phyloP scores from a whole-genome alignment of 2,888 invertebrate species.

The Cerastis rubricosa region DNA sequence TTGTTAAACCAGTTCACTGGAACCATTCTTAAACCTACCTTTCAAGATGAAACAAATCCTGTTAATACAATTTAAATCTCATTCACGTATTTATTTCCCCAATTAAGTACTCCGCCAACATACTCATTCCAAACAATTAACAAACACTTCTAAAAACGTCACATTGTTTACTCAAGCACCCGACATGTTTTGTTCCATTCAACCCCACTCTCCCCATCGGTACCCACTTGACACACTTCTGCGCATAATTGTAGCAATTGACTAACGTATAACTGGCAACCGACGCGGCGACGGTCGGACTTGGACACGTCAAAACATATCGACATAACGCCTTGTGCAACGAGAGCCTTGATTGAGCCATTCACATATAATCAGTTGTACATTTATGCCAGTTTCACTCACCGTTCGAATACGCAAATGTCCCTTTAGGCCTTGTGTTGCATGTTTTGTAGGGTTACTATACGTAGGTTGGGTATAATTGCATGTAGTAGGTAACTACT shows the following conservation, averaged over 20 bases:
- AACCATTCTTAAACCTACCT: slow-evolving; percentile 62
- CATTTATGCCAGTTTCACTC: slow-evolving; percentile 81
- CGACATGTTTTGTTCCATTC: slow-evolving; percentile 49
- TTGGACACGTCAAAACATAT: slow-evolving; percentile 88
- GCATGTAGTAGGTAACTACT: slow-evolving; percentile 9
- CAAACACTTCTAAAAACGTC: slow-evolving; percentile 28
- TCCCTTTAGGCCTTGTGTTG: slow-evolving; percentile 76
- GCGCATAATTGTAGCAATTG: slow-evolving; percentile 88
- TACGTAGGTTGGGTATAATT: not conserved
- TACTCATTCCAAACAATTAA: slow-evolving; percentile 5
- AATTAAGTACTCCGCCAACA: slow-evolving; percentile 31
- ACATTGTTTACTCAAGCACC: slow-evolving; percentile 41
- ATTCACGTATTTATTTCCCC: not conserved
- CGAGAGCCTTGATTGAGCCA: slow-evolving; percentile 84
- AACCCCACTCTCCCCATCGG: slow-evolving; percentile 74
- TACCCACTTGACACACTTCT: slow-evolving; percentile 86
- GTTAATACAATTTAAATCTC: not conserved
- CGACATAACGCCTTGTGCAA: slow-evolving; percentile 84
- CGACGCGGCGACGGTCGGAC: slow-evolving; percentile 71
- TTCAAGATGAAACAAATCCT: slow-evolving; percentile 42
- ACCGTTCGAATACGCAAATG: slow-evolving; percentile 70
- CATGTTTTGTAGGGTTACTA: slow-evolving; percentile 17
- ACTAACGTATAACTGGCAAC: slow-evolving; percentile 73
- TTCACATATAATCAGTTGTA: slow-evolving; percentile 83
- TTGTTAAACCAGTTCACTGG: slow-evolving; percentile 45